Evolutionary conservation across 2,888 invertebrate species (phyloP).

Genomic region (Stenolophus ochropezus): DNA sequence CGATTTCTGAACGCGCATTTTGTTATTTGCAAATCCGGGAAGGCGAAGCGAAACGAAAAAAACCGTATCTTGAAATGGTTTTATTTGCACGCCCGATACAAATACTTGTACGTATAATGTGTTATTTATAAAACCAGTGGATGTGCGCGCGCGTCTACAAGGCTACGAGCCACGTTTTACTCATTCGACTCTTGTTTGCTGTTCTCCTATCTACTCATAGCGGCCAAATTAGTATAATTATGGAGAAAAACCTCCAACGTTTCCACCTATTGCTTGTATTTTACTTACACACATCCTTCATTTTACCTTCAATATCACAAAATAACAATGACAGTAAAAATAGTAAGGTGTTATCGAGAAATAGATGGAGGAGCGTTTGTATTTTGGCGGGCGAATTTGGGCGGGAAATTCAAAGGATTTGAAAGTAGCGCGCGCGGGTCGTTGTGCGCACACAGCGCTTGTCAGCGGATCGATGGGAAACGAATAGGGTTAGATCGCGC

Average conservation of each 20-base stretch:
- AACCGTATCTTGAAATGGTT: slow-evolving; percentile 43
- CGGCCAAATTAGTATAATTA: slow-evolving; percentile 54
- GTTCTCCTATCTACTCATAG: slow-evolving; percentile 33
- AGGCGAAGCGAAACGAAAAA: slow-evolving; percentile 38
- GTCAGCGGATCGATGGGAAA: slow-evolving; percentile 45
- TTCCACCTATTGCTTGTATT: neutral
- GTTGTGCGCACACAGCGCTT: slow-evolving; percentile 32
- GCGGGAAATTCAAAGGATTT: slow-evolving; percentile 30
- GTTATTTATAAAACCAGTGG: slow-evolving; percentile 52
- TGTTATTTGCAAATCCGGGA: slow-evolving; percentile 44
- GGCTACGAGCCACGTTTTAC: slow-evolving; percentile 18
- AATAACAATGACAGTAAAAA: neutral
- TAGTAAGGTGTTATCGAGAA: neutral
- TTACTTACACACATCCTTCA: neutral
- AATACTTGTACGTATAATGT: slow-evolving; percentile 45
- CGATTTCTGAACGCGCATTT: slow-evolving; percentile 40
- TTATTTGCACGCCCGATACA: slow-evolving; percentile 44
- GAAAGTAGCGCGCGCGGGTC: slow-evolving; percentile 35
- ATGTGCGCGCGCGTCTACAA: slow-evolving; percentile 29
- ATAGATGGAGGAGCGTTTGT: neutral
- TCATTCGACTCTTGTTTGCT: slow-evolving; percentile 38
- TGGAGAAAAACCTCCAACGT: slow-evolving; percentile 17
- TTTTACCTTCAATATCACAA: neutral
- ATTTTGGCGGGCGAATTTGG: neutral
- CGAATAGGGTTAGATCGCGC: slow-evolving; percentile 4